A percentile compares a stretch with the other conserved stretches of the same genome.
phyloP scores from a whole-genome alignment of 2,797 vertebrate species.

The Myiothlypis coronata region DNA sequence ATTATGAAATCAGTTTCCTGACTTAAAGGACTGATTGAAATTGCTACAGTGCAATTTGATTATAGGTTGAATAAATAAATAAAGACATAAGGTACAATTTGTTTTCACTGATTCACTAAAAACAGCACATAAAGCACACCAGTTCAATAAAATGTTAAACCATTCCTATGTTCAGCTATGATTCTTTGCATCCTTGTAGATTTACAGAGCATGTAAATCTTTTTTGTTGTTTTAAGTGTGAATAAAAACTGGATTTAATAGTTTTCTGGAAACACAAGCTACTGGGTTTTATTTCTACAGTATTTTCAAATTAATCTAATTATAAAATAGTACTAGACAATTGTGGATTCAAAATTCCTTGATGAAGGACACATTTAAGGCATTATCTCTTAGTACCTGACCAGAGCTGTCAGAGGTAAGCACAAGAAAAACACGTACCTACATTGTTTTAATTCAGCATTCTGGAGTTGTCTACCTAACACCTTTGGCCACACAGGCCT shows the following conservation, averaged over 20 bases:
- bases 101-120: not conserved
- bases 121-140: not conserved
- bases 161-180: not conserved
- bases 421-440: fast-evolving
- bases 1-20: constrained; percentile 16
- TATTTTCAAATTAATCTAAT: not conserved
- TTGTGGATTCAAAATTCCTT: not conserved
- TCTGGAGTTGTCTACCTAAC: fast-evolving
- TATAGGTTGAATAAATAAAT: not conserved
- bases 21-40: not conserved
- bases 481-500: not conserved
- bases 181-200: not conserved
- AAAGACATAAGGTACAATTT: constrained; percentile 20
- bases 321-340: not conserved
- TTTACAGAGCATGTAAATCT: not conserved
- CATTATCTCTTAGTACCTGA: not conserved
- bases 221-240: not conserved
- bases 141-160: constrained; percentile 17
- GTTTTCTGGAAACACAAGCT: not conserved
- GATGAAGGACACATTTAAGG: not conserved
- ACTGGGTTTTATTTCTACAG: not conserved
- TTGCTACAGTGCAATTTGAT: constrained; percentile 20
- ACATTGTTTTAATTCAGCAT: fast-evolving
- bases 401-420: not conserved
- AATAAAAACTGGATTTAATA: constrained; percentile 27